Conservation (phyloP, 2,888 invertebrate species). For the Melipona beecheii region DNA sequence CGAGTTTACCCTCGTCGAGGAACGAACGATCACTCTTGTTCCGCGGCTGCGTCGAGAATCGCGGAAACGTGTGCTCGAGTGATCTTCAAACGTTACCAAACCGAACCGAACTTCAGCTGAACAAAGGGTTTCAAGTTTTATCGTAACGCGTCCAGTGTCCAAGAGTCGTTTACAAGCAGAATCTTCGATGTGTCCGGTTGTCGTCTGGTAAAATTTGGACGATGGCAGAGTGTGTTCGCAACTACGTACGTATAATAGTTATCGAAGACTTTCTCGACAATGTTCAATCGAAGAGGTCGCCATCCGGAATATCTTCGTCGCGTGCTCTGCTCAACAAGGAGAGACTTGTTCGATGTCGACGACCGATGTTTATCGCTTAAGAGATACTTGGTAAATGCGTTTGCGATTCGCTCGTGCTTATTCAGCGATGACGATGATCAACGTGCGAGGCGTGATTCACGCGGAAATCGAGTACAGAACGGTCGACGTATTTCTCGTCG, state of each 20-base stretch:
- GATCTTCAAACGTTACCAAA: no score
- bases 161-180: no score
- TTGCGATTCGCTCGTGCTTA: background rate
- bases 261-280: background rate
- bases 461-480: background rate
- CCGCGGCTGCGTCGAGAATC: background rate
- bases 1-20: constrained; percentile 36
- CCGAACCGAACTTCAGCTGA: no score
- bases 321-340: background rate
- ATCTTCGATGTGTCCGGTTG: no score
- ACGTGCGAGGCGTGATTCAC: background rate
- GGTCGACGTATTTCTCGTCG: background rate
- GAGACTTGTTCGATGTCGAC: background rate
- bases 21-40: background rate
- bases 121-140: no score
- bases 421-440: background rate
- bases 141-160: no score
- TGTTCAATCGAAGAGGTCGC: background rate
- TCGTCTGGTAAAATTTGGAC: no score
- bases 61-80: background rate
- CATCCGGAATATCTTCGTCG: background rate
- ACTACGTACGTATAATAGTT: background rate
- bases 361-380: background rate
- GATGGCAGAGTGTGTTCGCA: background rate
- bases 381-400: constrained; percentile 23